Evolutionary conservation across 2,797 vertebrate genomes (phyloP).

Genomic region (Amphiprion clarkii): DNA sequence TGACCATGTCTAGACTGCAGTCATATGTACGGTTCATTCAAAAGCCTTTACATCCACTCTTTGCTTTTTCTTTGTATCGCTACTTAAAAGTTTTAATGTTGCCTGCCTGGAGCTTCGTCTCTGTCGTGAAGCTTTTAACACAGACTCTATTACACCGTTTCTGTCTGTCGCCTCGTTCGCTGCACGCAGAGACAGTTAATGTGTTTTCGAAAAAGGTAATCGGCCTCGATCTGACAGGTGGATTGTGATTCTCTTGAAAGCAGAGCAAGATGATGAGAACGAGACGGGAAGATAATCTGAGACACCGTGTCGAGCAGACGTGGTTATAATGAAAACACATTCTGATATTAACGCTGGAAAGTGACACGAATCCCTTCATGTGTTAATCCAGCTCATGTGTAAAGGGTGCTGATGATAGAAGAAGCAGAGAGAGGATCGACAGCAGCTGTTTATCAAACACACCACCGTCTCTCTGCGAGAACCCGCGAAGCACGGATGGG

Average conservation of each 20-base stretch:
- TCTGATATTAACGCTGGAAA: constrained; percentile 34
- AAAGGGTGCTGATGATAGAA: constrained; percentile 6
- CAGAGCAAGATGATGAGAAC: constrained; percentile 31
- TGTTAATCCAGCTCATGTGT: constrained; percentile 29
- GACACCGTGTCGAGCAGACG: constrained; percentile 6
- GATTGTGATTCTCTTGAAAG: constrained; percentile 33
- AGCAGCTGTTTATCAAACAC: constrained; percentile 54
- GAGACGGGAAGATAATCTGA: constrained; percentile 24
- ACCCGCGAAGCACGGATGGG: constrained; percentile 41
- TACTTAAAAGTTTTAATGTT: neutral
- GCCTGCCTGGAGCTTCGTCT: constrained; percentile 43
- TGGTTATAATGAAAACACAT: constrained; percentile 14
- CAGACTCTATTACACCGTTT: neutral
- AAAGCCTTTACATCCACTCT: too few relatives aligned
- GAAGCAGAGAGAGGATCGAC: constrained; percentile 2
- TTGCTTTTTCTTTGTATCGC: constrained; percentile 1
- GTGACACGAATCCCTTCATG: constrained; percentile 6
- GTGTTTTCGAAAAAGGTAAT: constrained; percentile 55
- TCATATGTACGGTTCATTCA: too few relatives aligned
- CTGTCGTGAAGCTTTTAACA: constrained; percentile 37
- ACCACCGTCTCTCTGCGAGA: constrained; percentile 21
- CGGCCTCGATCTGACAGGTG: constrained; percentile 51
- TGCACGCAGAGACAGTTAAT: constrained; percentile 34
- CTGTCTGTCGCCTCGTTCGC: constrained; percentile 49
- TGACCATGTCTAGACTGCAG: too few relatives aligned